A percentile compares a stretch with the other conserved stretches of the same genome.
phyloP scores from a whole-genome alignment of 2,888 invertebrate species.

The Watsonalla binaria region DNA sequence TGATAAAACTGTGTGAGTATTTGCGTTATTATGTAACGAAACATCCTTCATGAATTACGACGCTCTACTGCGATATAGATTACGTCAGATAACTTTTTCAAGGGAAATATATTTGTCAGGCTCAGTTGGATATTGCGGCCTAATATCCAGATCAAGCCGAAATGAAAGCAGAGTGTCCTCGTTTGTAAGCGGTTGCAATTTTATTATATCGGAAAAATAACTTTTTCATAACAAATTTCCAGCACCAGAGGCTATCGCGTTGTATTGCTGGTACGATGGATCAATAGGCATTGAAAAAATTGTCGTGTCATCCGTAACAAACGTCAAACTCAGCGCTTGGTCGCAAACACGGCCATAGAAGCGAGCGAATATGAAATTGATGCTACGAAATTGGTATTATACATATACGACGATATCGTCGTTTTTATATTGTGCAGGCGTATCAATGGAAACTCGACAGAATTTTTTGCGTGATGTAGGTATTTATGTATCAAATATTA shows the following conservation, averaged over 20 bases:
- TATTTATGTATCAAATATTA: too few species aligned
- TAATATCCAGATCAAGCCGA: neutral
- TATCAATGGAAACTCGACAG: neutral
- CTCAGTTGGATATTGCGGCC: neutral
- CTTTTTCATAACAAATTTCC: neutral
- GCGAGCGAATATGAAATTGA: neutral
- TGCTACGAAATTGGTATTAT: neutral
- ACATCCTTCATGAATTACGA: conserved; percentile 1
- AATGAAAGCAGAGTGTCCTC: neutral
- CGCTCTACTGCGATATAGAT: neutral
- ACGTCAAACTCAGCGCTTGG: neutral
- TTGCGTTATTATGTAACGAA: conserved; percentile 1
- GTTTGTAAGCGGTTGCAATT: neutral
- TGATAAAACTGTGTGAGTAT: conserved; percentile 1
- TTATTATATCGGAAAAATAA: neutral
- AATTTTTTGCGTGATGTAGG: neutral
- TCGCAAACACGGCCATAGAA: neutral
- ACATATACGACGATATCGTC: neutral
- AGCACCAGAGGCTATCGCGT: neutral
- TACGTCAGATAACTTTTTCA: neutral
- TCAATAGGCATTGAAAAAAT: neutral
- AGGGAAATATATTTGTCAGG: neutral
- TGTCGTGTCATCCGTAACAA: neutral
- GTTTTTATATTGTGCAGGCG: neutral
- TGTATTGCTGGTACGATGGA: neutral